A percentile compares a stretch with the other conserved stretches of the same genome.
Conservation (phyloP, 2,888 invertebrate species). For the Nomada ruficornis region DNA sequence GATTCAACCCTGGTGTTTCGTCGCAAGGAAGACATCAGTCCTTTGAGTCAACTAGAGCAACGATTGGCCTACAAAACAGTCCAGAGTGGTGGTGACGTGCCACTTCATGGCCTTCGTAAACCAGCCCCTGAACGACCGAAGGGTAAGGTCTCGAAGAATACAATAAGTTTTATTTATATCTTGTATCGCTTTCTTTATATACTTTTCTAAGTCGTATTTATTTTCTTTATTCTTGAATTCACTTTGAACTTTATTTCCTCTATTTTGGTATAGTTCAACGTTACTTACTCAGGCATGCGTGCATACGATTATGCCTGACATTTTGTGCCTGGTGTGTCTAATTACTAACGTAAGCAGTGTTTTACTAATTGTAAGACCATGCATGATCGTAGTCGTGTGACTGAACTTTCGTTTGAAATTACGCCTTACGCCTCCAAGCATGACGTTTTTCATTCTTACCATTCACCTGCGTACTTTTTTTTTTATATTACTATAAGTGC, state of each 20-base stretch:
- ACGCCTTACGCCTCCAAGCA: constrained; percentile 23
- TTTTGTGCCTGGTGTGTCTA: constrained; percentile 15
- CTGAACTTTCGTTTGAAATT: constrained; percentile 13
- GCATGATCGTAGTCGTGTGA: constrained; percentile 36
- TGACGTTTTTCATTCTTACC: constrained; percentile 5
- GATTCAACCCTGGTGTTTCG: constrained; percentile 95
- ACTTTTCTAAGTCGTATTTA: constrained; percentile 8
- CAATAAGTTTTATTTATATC: background rate
- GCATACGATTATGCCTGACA: constrained; percentile 14
- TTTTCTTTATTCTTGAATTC: background rate
- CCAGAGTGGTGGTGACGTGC: constrained; percentile 97
- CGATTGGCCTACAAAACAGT: constrained; percentile 94
- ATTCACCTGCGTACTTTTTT: background rate
- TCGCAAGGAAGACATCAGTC: constrained; percentile 89
- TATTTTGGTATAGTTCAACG: constrained; percentile 7
- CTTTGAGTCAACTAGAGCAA: constrained; percentile 93
- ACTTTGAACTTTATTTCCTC: no score
- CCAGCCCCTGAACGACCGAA: constrained; percentile 93
- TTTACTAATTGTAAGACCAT: constrained; percentile 1
- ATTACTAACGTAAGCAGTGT: constrained; percentile 35
- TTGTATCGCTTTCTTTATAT: background rate
- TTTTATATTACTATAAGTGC: background rate
- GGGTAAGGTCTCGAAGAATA: constrained; percentile 85
- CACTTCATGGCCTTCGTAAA: constrained; percentile 95
- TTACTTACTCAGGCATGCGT: constrained; percentile 41